Percentiles rank a stretch among this genome's conserved stretches.
These are phyloP conservation scores for Phalangium opilio DNA, from an alignment of 2,888 invertebrate genomes.

Conservation along the genomic window DNA sequence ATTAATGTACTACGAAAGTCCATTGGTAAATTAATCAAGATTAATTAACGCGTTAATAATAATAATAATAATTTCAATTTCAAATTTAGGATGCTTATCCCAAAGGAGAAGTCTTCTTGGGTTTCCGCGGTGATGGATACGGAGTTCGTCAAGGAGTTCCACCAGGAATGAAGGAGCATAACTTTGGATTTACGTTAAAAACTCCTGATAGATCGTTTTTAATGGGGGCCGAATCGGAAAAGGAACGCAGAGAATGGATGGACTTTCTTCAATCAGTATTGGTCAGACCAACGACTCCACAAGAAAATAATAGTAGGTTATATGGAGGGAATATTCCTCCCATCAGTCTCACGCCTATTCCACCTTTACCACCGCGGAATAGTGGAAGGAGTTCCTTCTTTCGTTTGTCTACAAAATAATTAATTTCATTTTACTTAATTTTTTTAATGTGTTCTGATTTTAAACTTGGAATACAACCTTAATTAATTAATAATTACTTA, in stretches of 20 bases:
- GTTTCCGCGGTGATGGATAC: constrained; percentile 59
- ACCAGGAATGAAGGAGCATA: constrained; percentile 44
- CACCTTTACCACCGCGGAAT: too few species aligned
- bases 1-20: constrained; percentile 82
- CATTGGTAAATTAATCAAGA: constrained; percentile 38
- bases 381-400: too few species aligned
- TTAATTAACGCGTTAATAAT: neutral
- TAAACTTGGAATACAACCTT: too few species aligned
- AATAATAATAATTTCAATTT: neutral
- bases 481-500: too few species aligned
- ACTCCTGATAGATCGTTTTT: constrained; percentile 64
- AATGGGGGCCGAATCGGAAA: constrained; percentile 55
- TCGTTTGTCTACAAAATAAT: too few species aligned
- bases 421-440: too few species aligned
- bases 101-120: constrained; percentile 77
- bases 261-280: constrained; percentile 55
- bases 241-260: constrained; percentile 67
- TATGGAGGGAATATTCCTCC: neutral
- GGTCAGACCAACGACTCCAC: constrained; percentile 56
- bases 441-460: too few species aligned
- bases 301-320: constrained; percentile 38
- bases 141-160: constrained; percentile 51
- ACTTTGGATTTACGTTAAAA: constrained; percentile 62
- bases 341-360: too few species aligned
- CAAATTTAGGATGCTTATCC: constrained; percentile 56